These are phyloP conservation scores for Gastracanthus pulcherrimus DNA, from an alignment of 2,888 invertebrate genomes.

Conservation along the genomic window DNA sequence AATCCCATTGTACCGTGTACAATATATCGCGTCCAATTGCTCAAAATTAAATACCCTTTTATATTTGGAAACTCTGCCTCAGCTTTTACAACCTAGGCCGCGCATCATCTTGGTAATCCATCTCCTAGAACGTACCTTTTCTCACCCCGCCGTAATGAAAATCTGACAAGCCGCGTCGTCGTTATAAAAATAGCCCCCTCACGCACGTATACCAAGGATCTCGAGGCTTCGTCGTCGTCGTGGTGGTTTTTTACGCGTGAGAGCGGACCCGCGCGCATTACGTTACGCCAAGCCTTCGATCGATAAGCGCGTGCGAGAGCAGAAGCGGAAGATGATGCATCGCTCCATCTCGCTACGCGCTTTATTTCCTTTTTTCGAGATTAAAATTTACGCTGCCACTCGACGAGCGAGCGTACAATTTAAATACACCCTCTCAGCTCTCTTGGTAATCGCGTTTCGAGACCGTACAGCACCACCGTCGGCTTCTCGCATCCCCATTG, in stretches of 20 bases:
- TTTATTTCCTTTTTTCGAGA: slow-evolving; percentile 20
- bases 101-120: neutral
- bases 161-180: slow-evolving; percentile 35
- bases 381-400: slow-evolving; percentile 3
- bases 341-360: neutral
- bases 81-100: slow-evolving; percentile 5
- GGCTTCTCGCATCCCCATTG: no score
- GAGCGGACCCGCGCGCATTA: neutral
- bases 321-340: neutral
- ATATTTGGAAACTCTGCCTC: no score
- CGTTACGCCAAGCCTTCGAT: neutral
- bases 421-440: no score
- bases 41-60: slow-evolving; percentile 16
- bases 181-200: slow-evolving; percentile 26
- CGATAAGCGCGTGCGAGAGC: slow-evolving; percentile 13
- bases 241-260: neutral
- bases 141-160: slow-evolving; percentile 20
- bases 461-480: no score
- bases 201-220: neutral
- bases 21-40: slow-evolving; percentile 14
- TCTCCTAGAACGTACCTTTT: neutral
- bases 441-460: neutral
- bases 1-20: no score
- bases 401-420: neutral
- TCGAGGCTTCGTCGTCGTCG: neutral